Evolutionary conservation across 2,888 invertebrate species (phyloP).

Genomic region (Papilio demoleus): DNA sequence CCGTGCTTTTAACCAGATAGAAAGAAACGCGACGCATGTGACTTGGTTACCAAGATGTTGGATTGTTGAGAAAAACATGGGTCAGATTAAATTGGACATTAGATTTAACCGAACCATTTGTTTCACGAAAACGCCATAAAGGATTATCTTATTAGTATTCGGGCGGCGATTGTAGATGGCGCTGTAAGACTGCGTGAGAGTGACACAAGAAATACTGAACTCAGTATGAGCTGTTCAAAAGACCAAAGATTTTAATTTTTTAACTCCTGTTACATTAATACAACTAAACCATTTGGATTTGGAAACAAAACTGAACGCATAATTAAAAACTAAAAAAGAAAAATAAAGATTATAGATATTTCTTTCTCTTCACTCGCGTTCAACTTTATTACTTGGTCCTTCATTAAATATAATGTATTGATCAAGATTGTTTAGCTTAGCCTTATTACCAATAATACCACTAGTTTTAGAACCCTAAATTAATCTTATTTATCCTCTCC

Average conservation of each 20-base stretch:
- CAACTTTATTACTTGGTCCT: too few relatives aligned
- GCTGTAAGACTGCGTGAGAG: slow-evolving; percentile 59
- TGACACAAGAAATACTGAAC: slow-evolving; percentile 52
- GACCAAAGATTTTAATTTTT: neutral
- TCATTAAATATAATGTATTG: too few relatives aligned
- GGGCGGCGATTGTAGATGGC: slow-evolving; percentile 61
- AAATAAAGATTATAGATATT: too few relatives aligned
- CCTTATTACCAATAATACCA: too few relatives aligned
- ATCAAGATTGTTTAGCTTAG: too few relatives aligned
- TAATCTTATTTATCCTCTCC: too few relatives aligned
- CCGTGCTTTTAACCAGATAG: slow-evolving; percentile 59
- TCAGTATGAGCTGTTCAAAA: slow-evolving; percentile 10
- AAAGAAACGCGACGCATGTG: slow-evolving; percentile 54
- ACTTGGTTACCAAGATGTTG: slow-evolving; percentile 47
- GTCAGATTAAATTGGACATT: slow-evolving; percentile 61
- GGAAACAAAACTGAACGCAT: neutral
- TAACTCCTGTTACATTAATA: neutral
- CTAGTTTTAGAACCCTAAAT: too few relatives aligned
- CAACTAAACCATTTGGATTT: neutral
- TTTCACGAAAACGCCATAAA: slow-evolving; percentile 81
- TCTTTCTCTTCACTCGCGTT: too few relatives aligned
- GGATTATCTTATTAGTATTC: slow-evolving; percentile 83
- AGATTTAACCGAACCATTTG: slow-evolving; percentile 77
- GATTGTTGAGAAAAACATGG: slow-evolving; percentile 50
- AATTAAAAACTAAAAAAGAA: neutral